phyloP scores from a whole-genome alignment of 2,888 invertebrate genomes.

The Erannis defoliaria region DNA sequence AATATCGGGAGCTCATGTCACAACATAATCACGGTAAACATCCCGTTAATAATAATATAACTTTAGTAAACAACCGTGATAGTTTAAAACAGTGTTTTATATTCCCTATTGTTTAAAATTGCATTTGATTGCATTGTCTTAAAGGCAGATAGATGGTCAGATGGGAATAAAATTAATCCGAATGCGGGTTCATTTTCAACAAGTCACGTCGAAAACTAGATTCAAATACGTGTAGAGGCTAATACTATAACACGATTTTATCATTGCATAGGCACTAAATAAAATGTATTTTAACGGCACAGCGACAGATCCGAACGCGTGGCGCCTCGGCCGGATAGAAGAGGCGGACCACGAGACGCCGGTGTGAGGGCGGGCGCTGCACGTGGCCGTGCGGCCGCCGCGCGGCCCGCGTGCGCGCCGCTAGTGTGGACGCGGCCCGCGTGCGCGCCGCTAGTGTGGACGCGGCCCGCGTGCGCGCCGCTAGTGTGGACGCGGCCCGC shows the following conservation, averaged over 20 bases:
- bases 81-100: too few relatives aligned
- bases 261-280: background rate
- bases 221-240: background rate
- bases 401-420: slow-evolving; percentile 57
- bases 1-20: too few relatives aligned
- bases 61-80: too few relatives aligned
- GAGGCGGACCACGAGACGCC: slow-evolving; percentile 94
- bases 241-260: background rate
- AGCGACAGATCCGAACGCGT: slow-evolving; percentile 92
- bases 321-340: slow-evolving; percentile 93
- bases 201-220: background rate
- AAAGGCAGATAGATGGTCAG: too few relatives aligned
- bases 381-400: slow-evolving; percentile 66
- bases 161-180: too few relatives aligned
- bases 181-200: too few relatives aligned
- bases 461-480: slow-evolving; percentile 57
- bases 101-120: too few relatives aligned
- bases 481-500: slow-evolving; percentile 89
- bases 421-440: slow-evolving; percentile 48
- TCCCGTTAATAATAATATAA: too few relatives aligned
- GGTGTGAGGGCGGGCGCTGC: slow-evolving; percentile 87
- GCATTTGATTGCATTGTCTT: too few relatives aligned
- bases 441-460: slow-evolving; percentile 64
- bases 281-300: slow-evolving; percentile 41
- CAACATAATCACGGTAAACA: too few relatives aligned